Conservation (phyloP, 2,888 invertebrate species). For the Troides aeacus region DNA sequence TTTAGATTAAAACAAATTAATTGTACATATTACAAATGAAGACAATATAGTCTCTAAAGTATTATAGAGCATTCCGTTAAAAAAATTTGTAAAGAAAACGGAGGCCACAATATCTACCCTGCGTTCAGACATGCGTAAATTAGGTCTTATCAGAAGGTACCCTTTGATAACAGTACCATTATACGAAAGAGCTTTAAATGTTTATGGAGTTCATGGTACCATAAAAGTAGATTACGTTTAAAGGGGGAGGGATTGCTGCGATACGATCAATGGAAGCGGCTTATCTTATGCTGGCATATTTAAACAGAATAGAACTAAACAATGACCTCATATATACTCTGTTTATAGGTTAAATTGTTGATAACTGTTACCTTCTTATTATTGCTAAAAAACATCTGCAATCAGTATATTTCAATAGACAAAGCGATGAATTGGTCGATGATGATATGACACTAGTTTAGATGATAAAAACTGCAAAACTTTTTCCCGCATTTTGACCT, state of each 20-base stretch:
- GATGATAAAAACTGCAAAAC: too few relatives aligned
- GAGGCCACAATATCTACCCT: not conserved
- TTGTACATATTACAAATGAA: not conserved
- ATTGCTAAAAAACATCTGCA: too few relatives aligned
- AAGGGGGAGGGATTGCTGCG: conserved; percentile 1
- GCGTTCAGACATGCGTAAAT: not conserved
- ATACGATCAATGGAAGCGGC: conserved; percentile 2
- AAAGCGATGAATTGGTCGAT: too few relatives aligned
- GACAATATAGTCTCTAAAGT: not conserved
- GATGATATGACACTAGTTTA: too few relatives aligned
- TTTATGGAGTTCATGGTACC: conserved; percentile 10
- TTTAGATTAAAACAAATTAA: not conserved
- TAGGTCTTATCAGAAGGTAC: not conserved
- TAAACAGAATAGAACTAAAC: not conserved
- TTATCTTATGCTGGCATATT: not conserved
- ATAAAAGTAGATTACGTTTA: conserved; percentile 16
- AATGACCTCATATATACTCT: not conserved
- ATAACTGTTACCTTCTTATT: too few relatives aligned
- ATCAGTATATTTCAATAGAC: too few relatives aligned
- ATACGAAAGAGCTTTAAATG: conserved; percentile 6
- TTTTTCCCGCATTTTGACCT: too few relatives aligned
- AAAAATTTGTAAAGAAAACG: not conserved
- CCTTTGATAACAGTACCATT: conserved; percentile 8
- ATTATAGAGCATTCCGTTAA: not conserved
- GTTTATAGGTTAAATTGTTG: too few relatives aligned